phyloP scores from a whole-genome alignment of 2,797 vertebrate genomes.

The Melanotaenia nigrans region DNA sequence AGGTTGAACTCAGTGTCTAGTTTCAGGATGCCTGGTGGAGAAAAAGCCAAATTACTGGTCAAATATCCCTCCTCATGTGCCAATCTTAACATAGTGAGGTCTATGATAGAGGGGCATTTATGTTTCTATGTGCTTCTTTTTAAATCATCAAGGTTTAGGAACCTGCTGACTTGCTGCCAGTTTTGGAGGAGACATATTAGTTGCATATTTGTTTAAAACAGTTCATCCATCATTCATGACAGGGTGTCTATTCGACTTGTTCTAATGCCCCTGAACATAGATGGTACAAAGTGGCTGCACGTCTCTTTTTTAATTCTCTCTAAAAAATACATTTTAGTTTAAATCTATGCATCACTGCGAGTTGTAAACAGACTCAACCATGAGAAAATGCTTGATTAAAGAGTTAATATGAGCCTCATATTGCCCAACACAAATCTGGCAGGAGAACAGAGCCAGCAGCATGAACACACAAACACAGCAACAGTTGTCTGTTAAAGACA shows the following conservation, averaged over 20 bases:
- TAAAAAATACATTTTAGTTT: not conserved
- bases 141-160: not conserved
- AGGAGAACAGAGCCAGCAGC: not conserved
- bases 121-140: not conserved
- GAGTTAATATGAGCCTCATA: not conserved
- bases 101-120: not conserved
- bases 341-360: not conserved
- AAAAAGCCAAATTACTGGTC: not conserved
- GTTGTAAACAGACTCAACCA: not conserved
- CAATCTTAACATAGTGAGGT: not conserved
- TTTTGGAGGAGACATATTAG: not conserved
- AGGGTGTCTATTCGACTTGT: not conserved
- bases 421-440: not conserved
- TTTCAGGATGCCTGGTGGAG: not conserved
- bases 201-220: not conserved
- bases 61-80: not conserved
- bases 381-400: not conserved
- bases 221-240: not conserved
- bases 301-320: no score
- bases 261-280: not conserved
- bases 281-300: not conserved
- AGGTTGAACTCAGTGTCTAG: not conserved
- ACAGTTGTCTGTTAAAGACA: constrained; percentile 41
- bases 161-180: not conserved
- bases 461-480: constrained; percentile 24